phyloP scores from a whole-genome alignment of 2,113 vertebrate species.

The Eubucco bourcierii region DNA sequence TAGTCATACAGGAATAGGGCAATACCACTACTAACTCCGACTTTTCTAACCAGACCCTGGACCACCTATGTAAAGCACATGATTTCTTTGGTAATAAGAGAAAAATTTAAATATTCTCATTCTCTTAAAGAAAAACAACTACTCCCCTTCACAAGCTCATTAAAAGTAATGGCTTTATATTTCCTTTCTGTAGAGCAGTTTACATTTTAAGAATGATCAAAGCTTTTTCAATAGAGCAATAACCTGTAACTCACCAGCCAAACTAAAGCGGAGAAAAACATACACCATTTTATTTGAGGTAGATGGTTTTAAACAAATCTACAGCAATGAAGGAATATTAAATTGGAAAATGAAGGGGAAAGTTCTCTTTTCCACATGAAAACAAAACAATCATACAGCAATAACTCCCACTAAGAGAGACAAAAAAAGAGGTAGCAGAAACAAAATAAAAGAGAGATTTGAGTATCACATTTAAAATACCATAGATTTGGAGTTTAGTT shows the following conservation, averaged over 20 bases:
- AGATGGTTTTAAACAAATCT: background rate
- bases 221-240: background rate
- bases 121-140: background rate
- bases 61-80: background rate
- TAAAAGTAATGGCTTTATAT: background rate
- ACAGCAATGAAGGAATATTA: background rate
- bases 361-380: background rate
- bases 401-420: background rate
- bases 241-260: background rate
- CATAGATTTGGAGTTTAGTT: background rate
- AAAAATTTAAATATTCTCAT: background rate
- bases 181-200: background rate
- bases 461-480: background rate
- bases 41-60: background rate
- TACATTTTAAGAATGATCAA: constrained; percentile 1
- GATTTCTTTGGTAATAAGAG: background rate
- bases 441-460: background rate
- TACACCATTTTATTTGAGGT: background rate
- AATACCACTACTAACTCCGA: background rate
- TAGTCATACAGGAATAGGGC: background rate
- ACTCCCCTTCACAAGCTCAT: background rate
- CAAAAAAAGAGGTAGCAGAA: background rate
- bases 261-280: background rate
- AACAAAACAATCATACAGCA: background rate
- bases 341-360: background rate